Base-by-base conservation (phyloP, 2,888 invertebrate genomes). In the Volucella bombylans region DNA sequence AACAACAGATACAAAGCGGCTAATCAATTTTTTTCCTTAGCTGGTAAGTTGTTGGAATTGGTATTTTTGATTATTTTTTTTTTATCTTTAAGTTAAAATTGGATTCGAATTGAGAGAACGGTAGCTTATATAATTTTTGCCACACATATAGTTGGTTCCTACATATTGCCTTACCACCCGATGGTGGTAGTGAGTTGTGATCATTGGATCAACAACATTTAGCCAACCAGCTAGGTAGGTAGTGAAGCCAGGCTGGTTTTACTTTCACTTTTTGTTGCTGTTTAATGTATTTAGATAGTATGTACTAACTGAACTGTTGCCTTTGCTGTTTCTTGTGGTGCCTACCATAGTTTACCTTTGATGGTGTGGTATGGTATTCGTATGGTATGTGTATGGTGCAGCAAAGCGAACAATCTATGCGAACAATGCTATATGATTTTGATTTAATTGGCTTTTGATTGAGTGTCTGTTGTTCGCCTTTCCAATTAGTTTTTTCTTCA, bases 221-320 rank as follows among this genome's bases (percentile, higher is more conserved):
- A 85, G 67, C 64, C 68, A 61, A 31, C 31, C 31, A 31, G 31
- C 31, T 31, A 31, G 31, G 31, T 31, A 31, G 31, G 31, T 6
- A 31, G 31, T 31, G 31, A 31, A 31, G 31, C 6, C 31, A 31
- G 31, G 31, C 31, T 31, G 76, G 77, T 62, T 72, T 73, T 85
- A 85, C 85, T 85, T 85, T 85, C 85, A 85, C 85, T 85, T 85
- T 79, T 82, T 82, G 68, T 71, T 72, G 49, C 18, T 54, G 18
- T 55, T 31, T 45, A 15, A 49, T 52, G 49, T 18, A 41, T 67
- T 41, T n/a, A 31, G 8, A n/a, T 38, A 1, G 14, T 59, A n/a
- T 11, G 54, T 54, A 45, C 47, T 62, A 47, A 18, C 18, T 31
- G 6, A 31, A 49, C 50, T 68, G 45, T 23, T 59, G 57, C 11